Conservation (phyloP, 2,797 vertebrate genomes). For the Neoniphon sammara region DNA sequence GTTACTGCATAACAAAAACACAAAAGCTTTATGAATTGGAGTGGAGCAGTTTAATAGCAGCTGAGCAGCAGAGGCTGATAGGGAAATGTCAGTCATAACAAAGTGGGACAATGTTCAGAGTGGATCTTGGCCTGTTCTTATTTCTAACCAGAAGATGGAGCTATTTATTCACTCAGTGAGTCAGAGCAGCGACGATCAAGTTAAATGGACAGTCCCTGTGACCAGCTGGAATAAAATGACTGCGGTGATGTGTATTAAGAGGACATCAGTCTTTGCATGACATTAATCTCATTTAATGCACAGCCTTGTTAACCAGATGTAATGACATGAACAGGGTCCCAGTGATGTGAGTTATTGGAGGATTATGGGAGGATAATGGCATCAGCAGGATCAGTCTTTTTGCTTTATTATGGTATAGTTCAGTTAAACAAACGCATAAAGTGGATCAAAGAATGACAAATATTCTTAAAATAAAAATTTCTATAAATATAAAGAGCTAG, state of each 20-base stretch:
- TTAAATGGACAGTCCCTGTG: not conserved
- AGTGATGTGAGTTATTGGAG: conserved; percentile 24
- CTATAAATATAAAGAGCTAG: not conserved
- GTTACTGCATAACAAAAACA: no score
- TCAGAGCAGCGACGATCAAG: not conserved
- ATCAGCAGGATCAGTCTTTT: conserved; percentile 5
- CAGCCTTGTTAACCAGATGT: not conserved
- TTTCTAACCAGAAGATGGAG: conserved; percentile 55
- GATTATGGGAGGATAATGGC: conserved; percentile 34
- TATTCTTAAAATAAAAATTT: not conserved
- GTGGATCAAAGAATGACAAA: conserved; percentile 17
- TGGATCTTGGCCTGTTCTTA: not conserved
- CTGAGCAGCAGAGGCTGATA: no score
- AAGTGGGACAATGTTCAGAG: no score
- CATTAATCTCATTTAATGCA: conserved; percentile 5
- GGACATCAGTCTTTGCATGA: not conserved
- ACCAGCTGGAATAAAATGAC: not conserved
- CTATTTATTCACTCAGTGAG: conserved; percentile 15
- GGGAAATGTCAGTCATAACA: no score
- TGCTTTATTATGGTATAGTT: not conserved
- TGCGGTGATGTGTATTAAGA: not conserved
- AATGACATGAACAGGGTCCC: conserved; percentile 1
- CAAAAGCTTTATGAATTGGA: no score
- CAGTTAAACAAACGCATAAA: not conserved
- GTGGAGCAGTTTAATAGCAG: no score